Evolutionary conservation across 2,797 vertebrate genomes (phyloP).

Genomic region (Mormyrus hasselquistii): DNA sequence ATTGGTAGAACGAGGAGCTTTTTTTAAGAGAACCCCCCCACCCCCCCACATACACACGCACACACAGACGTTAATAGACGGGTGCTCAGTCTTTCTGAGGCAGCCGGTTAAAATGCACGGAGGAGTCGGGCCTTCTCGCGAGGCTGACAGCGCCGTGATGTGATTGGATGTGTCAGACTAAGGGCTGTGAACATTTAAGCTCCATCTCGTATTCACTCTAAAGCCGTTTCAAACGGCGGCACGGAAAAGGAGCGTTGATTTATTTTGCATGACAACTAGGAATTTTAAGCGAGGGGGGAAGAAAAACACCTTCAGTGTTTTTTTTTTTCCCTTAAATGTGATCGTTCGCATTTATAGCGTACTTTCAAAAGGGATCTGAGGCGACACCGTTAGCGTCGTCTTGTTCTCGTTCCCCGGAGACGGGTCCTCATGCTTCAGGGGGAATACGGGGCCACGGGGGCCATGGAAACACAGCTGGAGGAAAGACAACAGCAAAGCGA

Average conservation of each 20-base stretch:
- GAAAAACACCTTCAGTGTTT: slow-evolving; percentile 43
- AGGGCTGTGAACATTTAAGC: slow-evolving; percentile 66
- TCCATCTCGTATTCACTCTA: slow-evolving; percentile 66
- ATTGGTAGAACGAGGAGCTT: neutral
- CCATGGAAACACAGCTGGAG: neutral
- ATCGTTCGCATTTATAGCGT: slow-evolving; percentile 45
- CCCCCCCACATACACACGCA: neutral
- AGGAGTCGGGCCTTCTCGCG: neutral
- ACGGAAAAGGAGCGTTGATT: slow-evolving; percentile 60
- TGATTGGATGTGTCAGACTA: slow-evolving; percentile 64
- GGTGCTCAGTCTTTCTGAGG: slow-evolving; percentile 1
- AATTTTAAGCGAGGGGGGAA: slow-evolving; percentile 69
- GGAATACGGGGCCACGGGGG: neutral
- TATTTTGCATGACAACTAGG: slow-evolving; percentile 75
- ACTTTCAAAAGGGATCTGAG: neutral
- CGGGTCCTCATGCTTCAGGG: neutral
- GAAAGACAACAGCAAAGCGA: neutral
- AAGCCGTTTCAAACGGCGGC: slow-evolving; percentile 46
- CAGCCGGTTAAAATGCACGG: neutral
- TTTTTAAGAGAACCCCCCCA: neutral
- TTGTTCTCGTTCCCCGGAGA: neutral
- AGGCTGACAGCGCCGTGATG: slow-evolving; percentile 38
- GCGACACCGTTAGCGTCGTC: neutral
- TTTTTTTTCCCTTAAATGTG: slow-evolving; percentile 45
- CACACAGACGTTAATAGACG: neutral